Conservation (phyloP, 2,888 invertebrate genomes). For the Drosophila emarginata region DNA sequence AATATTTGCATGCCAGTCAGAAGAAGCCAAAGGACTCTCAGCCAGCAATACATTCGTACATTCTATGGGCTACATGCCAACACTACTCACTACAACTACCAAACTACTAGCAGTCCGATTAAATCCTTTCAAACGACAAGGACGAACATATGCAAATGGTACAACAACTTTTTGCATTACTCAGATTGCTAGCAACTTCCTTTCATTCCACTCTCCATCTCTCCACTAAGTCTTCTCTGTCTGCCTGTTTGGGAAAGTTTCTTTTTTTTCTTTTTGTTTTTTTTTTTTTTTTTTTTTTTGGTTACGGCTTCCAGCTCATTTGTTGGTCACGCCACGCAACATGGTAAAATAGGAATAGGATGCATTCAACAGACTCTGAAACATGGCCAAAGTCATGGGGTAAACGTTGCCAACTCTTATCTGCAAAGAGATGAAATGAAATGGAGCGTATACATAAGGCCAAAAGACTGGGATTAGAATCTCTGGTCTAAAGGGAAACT, state of each 20-base stretch:
- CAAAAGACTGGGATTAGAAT: conserved; percentile 58
- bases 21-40: background rate
- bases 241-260: conserved; percentile 16
- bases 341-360: conserved; percentile 81
- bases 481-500: conserved; percentile 42
- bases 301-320: conserved; percentile 67
- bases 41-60: background rate
- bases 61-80: conserved; percentile 9
- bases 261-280: conserved; percentile 34
- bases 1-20: background rate
- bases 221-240: too few relatives aligned
- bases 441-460: conserved; percentile 59
- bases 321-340: conserved; percentile 74
- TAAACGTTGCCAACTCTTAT: conserved; percentile 68
- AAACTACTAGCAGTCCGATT: conserved; percentile 45
- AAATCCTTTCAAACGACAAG: conserved; percentile 68
- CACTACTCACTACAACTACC: conserved; percentile 9
- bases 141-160: conserved; percentile 71
- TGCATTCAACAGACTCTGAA: conserved; percentile 79
- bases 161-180: conserved; percentile 72
- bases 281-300: conserved; percentile 35
- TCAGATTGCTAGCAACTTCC: conserved; percentile 58
- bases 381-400: conserved; percentile 73
- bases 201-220: background rate
- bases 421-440: conserved; percentile 63